These are phyloP conservation scores for Silurus lanzhouensis DNA, from an alignment of 2,797 vertebrate species.

Conservation along the genomic window DNA sequence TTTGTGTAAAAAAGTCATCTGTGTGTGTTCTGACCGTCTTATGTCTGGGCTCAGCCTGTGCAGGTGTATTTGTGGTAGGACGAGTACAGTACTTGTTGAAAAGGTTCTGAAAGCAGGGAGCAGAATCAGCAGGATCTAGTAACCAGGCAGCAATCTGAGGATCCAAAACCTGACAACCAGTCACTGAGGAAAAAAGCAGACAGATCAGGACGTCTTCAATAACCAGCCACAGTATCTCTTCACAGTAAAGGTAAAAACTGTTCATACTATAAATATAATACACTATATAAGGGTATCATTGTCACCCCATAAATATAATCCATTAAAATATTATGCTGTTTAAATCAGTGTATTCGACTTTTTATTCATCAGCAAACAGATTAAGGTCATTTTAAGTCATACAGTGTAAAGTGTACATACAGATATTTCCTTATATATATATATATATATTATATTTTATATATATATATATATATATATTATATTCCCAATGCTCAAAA, in stretches of 20 bases:
- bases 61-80: constrained; percentile 16
- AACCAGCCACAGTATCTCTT: not conserved
- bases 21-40: constrained; percentile 62
- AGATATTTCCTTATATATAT: not conserved
- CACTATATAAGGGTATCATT: not conserved
- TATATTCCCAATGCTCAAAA: not conserved
- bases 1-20: not conserved
- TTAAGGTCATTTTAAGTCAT: not conserved
- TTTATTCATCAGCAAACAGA: not conserved
- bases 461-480: too few species aligned
- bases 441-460: too few species aligned
- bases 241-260: not conserved
- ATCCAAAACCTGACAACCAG: constrained; percentile 78
- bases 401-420: not conserved
- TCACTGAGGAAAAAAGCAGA: constrained; percentile 67
- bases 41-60: constrained; percentile 38
- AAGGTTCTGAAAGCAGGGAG: constrained; percentile 80
- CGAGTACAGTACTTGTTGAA: constrained; percentile 74
- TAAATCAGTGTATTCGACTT: not conserved
- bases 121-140: constrained; percentile 81
- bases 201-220: not conserved
- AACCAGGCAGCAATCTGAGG: constrained; percentile 90
- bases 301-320: not conserved
- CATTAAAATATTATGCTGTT: not conserved
- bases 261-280: not conserved